Conservation (phyloP, 2,888 invertebrate genomes). For the Morinoia aosen region DNA sequence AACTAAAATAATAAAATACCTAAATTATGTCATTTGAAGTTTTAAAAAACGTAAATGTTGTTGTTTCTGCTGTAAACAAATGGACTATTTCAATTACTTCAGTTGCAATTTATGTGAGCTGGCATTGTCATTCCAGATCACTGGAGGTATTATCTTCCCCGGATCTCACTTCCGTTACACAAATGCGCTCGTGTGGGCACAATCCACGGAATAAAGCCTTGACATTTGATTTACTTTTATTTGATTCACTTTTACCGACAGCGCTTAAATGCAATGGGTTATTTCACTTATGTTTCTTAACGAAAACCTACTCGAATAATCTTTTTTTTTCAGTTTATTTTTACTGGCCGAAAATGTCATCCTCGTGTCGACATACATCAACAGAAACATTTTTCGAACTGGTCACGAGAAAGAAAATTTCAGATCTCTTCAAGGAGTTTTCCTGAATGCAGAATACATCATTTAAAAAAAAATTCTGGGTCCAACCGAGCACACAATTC, state of each 20-base stretch:
- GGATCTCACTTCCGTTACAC: not conserved
- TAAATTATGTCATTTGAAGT: not conserved
- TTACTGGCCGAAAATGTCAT: not conserved
- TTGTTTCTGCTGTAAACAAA: not conserved
- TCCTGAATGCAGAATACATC: not conserved
- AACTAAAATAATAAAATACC: not conserved
- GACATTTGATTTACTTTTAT: slow-evolving; percentile 12
- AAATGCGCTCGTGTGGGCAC: not conserved
- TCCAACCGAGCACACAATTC: not conserved
- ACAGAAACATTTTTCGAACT: not conserved
- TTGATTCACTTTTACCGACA: not conserved
- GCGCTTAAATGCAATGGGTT: not conserved
- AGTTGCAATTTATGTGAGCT: not conserved
- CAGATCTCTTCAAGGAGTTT: not conserved
- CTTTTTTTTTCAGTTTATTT: not conserved
- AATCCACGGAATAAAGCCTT: not conserved
- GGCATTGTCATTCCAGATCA: not conserved
- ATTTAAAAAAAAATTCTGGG: not conserved
- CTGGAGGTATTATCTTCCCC: not conserved
- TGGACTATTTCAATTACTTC: not conserved
- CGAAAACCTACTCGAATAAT: not conserved
- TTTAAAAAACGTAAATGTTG: not conserved
- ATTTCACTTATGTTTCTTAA: not conserved
- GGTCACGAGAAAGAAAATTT: not conserved
- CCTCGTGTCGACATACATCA: not conserved